phyloP scores from a whole-genome alignment of 2,113 vertebrate species.

The Sinocyclocheilus anshuiensis region DNA sequence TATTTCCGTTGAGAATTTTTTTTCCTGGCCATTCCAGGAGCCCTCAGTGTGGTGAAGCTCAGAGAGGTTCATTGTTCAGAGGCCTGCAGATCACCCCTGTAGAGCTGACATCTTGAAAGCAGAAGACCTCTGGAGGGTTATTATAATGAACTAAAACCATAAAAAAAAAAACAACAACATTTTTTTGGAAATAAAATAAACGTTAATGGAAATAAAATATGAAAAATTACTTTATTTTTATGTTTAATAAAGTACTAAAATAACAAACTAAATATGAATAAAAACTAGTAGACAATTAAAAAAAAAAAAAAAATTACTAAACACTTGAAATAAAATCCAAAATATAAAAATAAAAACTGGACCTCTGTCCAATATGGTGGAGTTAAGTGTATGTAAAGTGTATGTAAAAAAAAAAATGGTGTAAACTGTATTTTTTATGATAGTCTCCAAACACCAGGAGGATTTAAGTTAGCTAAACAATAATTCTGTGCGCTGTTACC shows the following conservation, averaged over 20 bases:
- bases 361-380: neutral
- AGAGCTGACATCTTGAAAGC: constrained; percentile 30
- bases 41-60: constrained; percentile 81
- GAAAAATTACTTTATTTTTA: too few species aligned
- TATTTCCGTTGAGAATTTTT: constrained; percentile 83
- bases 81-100: constrained; percentile 19
- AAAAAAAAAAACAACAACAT: too few species aligned
- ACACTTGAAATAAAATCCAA: neutral
- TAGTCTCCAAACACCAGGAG: constrained; percentile 17
- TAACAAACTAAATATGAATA: too few species aligned
- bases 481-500: neutral
- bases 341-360: neutral
- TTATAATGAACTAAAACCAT: too few species aligned
- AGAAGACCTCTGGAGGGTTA: constrained; percentile 6
- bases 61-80: constrained; percentile 61
- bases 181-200: too few species aligned
- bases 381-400: neutral
- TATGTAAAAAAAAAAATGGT: neutral
- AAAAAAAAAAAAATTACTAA: too few species aligned
- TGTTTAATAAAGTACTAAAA: too few species aligned
- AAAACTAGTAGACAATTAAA: too few species aligned
- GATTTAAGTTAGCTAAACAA: constrained; percentile 14
- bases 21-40: constrained; percentile 81
- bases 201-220: too few species aligned
- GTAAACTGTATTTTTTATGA: neutral